Percentiles rank a stretch among this genome's conserved stretches.
Conservation (phyloP, 1,140 invertebrate genomes). For the Homalodisca vitripennis region DNA sequence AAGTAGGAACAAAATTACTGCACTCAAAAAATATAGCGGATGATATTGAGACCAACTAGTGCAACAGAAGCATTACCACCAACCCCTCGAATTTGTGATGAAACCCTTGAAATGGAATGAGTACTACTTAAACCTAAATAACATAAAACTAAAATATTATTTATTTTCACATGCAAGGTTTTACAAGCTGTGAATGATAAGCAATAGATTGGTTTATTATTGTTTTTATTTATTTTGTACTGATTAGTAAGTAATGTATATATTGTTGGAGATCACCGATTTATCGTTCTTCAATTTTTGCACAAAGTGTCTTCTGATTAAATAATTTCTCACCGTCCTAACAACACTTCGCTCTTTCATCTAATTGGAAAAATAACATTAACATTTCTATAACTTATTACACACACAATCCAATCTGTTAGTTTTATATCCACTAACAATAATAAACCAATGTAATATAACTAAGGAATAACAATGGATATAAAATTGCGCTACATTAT, state of each 20-base stretch:
- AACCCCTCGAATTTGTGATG: not conserved
- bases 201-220: conserved; percentile 4
- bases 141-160: conserved; percentile 1
- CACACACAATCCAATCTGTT: not conserved
- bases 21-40: not conserved
- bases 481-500: conserved; percentile 1
- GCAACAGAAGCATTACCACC: not conserved
- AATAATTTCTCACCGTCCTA: not conserved
- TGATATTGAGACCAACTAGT: not conserved
- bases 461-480: not conserved
- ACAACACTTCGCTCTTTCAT: not conserved
- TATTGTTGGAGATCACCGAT: too few species aligned
- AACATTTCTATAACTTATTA: not conserved
- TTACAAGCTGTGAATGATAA: not conserved
- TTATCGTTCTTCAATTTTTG: too few species aligned
- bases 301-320: too few species aligned
- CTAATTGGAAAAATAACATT: not conserved
- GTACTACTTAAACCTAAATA: conserved; percentile 4
- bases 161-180: not conserved
- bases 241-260: too few species aligned
- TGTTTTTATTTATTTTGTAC: not conserved
- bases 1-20: conserved; percentile 20
- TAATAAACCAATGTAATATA: conserved; percentile 10
- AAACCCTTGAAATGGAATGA: conserved; percentile 2
- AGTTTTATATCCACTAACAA: not conserved